These are phyloP conservation scores for Sthenelais limicola DNA, from an alignment of 2,888 invertebrate genomes.

Conservation along the genomic window DNA sequence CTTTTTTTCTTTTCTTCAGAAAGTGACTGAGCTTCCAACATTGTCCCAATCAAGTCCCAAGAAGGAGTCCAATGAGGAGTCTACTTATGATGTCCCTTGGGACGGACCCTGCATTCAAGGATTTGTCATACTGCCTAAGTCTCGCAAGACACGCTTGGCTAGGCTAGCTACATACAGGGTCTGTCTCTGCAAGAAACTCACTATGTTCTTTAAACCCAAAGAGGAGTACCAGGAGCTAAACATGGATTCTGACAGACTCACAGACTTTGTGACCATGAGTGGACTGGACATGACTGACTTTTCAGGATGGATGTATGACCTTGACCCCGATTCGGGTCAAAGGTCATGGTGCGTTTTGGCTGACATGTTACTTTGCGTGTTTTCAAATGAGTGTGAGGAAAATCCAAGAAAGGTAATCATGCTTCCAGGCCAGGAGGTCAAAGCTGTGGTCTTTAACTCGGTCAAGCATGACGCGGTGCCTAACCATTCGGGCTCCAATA, in stretches of 20 bases:
- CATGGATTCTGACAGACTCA: conserved; percentile 1
- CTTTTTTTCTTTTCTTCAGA: background rate
- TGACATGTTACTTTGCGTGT: conserved; percentile 62
- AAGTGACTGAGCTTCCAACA: background rate
- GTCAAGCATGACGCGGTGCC: background rate
- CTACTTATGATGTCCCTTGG: background rate
- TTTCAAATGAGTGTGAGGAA: conserved; percentile 52
- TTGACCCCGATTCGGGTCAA: conserved; percentile 44
- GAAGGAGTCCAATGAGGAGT: background rate
- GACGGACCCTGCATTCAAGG: background rate
- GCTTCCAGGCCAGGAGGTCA: conserved; percentile 54
- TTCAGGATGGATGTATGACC: conserved; percentile 62
- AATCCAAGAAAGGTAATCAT: conserved; percentile 57
- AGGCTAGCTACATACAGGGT: background rate
- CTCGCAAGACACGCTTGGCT: conserved; percentile 4
- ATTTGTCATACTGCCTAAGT: conserved; percentile 12
- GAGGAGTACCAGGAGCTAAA: background rate
- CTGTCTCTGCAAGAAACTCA: background rate
- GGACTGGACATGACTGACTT: conserved; percentile 58
- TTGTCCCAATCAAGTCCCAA: background rate
- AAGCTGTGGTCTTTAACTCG: conserved; percentile 33
- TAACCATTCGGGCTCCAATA: background rate
- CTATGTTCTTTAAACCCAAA: background rate
- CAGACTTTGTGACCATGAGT: conserved; percentile 51
- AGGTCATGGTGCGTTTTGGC: conserved; percentile 61